Evolutionary conservation across 2,113 vertebrate genomes (phyloP), one percentile per base, ranked within the genome.

Genomic region (Oceanodroma tethys): DNA sequence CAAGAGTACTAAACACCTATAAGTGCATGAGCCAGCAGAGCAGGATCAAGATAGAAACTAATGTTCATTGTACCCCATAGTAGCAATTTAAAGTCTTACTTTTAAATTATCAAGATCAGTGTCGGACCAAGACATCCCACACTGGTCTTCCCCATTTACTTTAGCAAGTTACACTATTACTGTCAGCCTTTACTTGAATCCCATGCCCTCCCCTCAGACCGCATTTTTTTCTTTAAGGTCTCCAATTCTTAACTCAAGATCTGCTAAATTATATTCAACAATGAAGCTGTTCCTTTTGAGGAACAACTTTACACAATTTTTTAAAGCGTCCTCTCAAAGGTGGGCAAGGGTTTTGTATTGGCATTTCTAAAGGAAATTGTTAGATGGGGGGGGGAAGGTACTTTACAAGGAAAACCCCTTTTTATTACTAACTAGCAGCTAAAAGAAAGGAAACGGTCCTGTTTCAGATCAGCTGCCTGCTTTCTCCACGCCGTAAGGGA

Each of bases 31-130:
- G 29, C 16, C 40, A 66, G 36, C 36, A 53, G 17, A n/a, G 47
- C 8, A 58, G 23, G 11, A 52, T 25, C 27, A 14, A 38, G 29
- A 6, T 27, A 67, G 4, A 62, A 58, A 13, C 21, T 6, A 36
- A 45, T 3, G 3, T 32, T 47, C 2, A 0, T 18, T 8, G 3
- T 19, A 63, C 8, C 13, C n/a, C 3, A 1, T 6, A 55, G 32
- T 5, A 52, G 8, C 10, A 11, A 10, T 45, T n/a, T 18, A 30
- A 76, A 71, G 36, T 7, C 43, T 40, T 17, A 34, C 12, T 27
- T 36, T 52, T 18, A n/a, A 48, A 38, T 43, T 29, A 29, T 11
- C 23, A 40, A 58, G 29, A 62, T 3, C 21, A 29, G 10, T 0
- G 7, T 10, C 48, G 15, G 18, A 38, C 25, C n/a, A 36, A 34